Conservation (phyloP, 2,113 vertebrate species). For the Bolborhynchus lineola region DNA sequence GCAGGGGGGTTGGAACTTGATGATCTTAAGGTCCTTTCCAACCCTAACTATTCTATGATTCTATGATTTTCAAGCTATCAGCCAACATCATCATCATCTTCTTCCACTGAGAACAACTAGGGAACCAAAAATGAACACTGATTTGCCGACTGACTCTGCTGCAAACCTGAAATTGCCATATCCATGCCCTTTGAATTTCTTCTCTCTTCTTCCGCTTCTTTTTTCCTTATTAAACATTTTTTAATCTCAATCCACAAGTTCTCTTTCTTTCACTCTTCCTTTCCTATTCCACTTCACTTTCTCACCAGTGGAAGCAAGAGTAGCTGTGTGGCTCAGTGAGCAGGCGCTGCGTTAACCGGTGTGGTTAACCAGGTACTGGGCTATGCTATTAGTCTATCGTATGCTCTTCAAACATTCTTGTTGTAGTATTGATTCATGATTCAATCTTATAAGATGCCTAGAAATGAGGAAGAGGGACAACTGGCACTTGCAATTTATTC, state of each 20-base stretch:
- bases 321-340: accelerated
- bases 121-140: background rate
- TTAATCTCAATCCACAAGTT: background rate
- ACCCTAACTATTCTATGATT: too few relatives aligned
- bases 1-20: too few relatives aligned
- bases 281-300: background rate
- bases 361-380: background rate
- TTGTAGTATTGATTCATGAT: background rate
- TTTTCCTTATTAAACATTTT: background rate
- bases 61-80: background rate
- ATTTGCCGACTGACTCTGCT: background rate
- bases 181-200: background rate
- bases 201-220: background rate
- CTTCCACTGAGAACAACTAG: background rate
- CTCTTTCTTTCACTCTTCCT: background rate
- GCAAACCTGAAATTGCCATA: background rate
- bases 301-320: accelerated
- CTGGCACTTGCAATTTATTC: background rate
- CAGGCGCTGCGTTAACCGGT: background rate
- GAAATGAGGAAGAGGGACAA: background rate
- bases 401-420: background rate
- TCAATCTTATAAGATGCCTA: background rate
- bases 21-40: too few relatives aligned
- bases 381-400: too few relatives aligned
- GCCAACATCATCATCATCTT: background rate